Evolutionary conservation across 92 coral and sea anemone genomes (phyloP), one percentile per base, ranked within the genome.

Genomic region (Phenganax stokvisi): DNA sequence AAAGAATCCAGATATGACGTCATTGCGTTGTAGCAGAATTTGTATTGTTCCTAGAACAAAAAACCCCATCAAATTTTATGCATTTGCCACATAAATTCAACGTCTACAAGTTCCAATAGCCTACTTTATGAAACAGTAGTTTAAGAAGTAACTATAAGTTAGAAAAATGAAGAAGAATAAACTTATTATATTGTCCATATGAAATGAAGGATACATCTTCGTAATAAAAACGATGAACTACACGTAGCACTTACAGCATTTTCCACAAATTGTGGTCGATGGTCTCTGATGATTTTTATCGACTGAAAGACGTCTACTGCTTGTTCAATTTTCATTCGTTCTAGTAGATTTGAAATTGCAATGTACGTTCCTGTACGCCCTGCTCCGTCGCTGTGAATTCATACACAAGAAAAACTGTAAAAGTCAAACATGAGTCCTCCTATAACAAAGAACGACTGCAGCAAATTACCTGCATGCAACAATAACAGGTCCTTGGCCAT

Each of bases 251-350:
- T 37, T 70, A 70, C 75, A 9, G 47, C 75, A 28, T 70, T 70
- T 70, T 70, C 75, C 9, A 70, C 75, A 28, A 70, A 70, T 54
- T 70, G 44, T 12, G 75, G 75, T 28, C 75, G 13, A 16, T 30
- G 28, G 37, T n/a, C 54, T 70, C 75, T 51, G 29, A 70, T 70
- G 51, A 70, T 70, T 70, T 70, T 70, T 6, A 70, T 28, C 8
- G 75, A 27, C 54, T 70, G 51, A 54, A 70, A 70, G 8, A 70
- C 75, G n/a, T 70, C 75, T 8, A 70, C 75, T 28, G n/a, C 75
- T 8, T 70, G 75, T n/a, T 25, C 54, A 6, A 37, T 54, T 70
- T 70, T 70, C 75, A 70, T 70, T 7, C 75, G 75, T 27, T 70
- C 75, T 6, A 70, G 9, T 12, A 70, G 51, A 37, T 70, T 70